phyloP scores from a whole-genome alignment of 2,888 invertebrate species.

The Cepaea hortensis region DNA sequence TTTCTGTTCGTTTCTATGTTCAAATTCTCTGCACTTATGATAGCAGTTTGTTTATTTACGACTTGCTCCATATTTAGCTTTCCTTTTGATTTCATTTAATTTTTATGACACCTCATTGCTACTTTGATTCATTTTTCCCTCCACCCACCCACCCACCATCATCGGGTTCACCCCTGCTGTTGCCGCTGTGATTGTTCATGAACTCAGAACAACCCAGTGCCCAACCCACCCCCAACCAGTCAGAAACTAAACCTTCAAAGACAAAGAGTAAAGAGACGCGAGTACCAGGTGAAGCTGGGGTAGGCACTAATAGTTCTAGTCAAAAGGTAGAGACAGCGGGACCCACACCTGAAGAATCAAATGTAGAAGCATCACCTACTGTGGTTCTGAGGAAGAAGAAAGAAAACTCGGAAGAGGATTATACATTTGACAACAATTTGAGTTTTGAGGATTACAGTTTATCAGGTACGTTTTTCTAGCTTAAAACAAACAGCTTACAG shows the following conservation, averaged over 20 bases:
- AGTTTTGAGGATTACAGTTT: constrained; percentile 57
- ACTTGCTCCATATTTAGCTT: neutral
- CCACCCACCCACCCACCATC: neutral
- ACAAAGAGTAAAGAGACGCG: neutral
- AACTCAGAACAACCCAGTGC: constrained; percentile 11
- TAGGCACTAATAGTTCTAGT: constrained; percentile 39
- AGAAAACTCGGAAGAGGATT: constrained; percentile 15
- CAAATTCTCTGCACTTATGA: neutral
- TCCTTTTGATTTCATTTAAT: constrained; percentile 22
- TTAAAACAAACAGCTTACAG: neutral
- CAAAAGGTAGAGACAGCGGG: constrained; percentile 1
- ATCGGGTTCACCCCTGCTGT: constrained; percentile 5
- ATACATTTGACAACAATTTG: constrained; percentile 39
- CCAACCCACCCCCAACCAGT: neutral
- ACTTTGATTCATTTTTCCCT: neutral
- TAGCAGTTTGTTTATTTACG: neutral
- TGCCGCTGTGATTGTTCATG: constrained; percentile 4
- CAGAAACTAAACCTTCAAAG: constrained; percentile 5
- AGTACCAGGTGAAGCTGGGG: constrained; percentile 6
- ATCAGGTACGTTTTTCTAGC: constrained; percentile 53
- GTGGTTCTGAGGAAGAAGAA: constrained; percentile 32
- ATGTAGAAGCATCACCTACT: neutral
- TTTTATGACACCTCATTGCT: constrained; percentile 15
- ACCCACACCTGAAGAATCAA: neutral
- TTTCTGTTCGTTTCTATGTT: no score